phyloP scores from a whole-genome alignment of 2,797 vertebrate species.

The Phalanger gymnotis region DNA sequence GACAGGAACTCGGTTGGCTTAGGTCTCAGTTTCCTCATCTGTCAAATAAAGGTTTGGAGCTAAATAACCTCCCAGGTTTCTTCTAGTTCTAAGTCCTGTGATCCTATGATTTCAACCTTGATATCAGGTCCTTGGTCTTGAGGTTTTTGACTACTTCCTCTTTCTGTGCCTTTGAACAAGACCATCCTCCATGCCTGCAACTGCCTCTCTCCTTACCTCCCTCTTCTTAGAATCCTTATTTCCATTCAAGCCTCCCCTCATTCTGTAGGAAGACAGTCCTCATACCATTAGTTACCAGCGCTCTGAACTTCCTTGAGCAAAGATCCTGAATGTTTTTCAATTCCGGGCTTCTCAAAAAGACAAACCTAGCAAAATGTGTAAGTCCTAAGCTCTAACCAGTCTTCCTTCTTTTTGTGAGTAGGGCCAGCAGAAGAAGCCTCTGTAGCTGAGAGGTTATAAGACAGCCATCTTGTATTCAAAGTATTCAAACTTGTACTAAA shows the following conservation, averaged over 20 bases:
- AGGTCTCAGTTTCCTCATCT: neutral
- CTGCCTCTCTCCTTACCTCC: neutral
- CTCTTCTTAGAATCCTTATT: neutral
- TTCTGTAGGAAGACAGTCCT: neutral
- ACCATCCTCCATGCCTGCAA: neutral
- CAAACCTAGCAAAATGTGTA: neutral
- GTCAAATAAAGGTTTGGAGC: neutral
- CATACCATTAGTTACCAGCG: neutral
- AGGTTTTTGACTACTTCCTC: neutral
- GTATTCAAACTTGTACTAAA: neutral
- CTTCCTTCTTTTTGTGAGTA: neutral
- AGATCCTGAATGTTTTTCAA: neutral
- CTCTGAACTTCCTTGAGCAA: neutral
- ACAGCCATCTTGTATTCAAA: neutral
- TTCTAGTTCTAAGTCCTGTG: neutral
- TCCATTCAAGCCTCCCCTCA: neutral
- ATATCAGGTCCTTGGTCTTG: neutral
- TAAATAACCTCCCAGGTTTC: neutral
- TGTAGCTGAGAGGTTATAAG: neutral
- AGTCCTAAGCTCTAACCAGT: neutral
- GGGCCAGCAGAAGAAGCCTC: neutral
- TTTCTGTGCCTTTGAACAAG: neutral
- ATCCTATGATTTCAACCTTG: neutral
- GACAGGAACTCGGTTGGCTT: slow-evolving; percentile 4
- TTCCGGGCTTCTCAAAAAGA: neutral